Percentiles rank a stretch among this genome's conserved stretches.
Conservation (phyloP, 2,888 invertebrate genomes). For the Ceriagrion tenellum region DNA sequence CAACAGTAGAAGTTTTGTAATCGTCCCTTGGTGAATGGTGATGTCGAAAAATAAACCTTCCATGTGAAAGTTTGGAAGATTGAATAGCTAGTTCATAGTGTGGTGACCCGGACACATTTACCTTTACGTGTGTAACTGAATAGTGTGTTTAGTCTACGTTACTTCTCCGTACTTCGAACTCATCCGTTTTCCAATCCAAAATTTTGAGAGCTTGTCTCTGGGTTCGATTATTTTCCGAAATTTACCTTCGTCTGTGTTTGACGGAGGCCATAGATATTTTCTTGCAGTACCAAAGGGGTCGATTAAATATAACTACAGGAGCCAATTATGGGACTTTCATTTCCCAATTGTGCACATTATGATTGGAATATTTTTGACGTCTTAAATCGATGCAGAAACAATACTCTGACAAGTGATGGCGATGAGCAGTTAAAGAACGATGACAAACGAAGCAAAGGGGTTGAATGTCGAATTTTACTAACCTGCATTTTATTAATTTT, state of each 20-base stretch:
- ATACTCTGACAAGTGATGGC: neutral
- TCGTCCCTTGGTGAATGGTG: neutral
- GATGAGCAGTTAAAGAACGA: too few relatives aligned
- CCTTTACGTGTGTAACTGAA: neutral
- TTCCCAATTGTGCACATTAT: neutral
- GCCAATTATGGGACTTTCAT: neutral
- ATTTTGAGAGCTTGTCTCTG: neutral
- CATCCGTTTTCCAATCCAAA: neutral
- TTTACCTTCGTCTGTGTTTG: neutral
- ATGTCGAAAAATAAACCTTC: neutral
- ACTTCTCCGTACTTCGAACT: neutral
- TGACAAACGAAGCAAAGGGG: too few relatives aligned
- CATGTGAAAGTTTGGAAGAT: neutral
- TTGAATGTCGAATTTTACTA: too few relatives aligned
- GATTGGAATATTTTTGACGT: neutral
- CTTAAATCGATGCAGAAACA: neutral
- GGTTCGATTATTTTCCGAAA: neutral
- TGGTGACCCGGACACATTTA: neutral
- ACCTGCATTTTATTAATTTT: too few relatives aligned
- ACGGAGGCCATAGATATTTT: neutral
- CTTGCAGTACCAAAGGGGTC: neutral
- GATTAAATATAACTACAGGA: neutral
- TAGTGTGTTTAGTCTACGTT: neutral
- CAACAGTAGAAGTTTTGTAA: neutral
- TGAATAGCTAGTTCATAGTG: neutral